Conservation (phyloP, 2,888 invertebrate genomes). For the Hylaea fasciaria region DNA sequence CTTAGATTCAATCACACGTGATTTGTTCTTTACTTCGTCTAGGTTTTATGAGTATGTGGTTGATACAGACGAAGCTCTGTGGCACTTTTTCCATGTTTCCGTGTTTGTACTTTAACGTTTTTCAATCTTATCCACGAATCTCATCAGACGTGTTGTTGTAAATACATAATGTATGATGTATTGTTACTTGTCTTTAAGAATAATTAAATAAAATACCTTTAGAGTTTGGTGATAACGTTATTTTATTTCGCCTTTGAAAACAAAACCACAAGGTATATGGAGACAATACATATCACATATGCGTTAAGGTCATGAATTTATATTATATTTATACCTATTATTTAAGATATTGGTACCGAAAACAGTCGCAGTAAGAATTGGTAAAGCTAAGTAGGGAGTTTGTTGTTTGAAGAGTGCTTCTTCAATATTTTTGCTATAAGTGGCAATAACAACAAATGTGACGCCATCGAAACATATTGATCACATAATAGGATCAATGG, state of each 20-base stretch:
- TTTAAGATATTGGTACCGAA: no score
- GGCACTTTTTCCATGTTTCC: slow-evolving; percentile 5
- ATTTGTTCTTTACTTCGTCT: neutral
- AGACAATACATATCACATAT: neutral
- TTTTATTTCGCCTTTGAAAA: slow-evolving; percentile 34
- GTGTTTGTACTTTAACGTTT: slow-evolving; percentile 27
- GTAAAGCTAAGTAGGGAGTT: no score
- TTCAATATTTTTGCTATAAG: no score
- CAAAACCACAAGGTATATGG: neutral
- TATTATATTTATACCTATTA: no score
- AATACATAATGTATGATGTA: slow-evolving; percentile 67
- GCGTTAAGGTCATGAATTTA: no score
- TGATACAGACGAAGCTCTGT: neutral
- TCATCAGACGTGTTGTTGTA: slow-evolving; percentile 65
- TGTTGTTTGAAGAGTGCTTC: no score
- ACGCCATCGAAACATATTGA: no score
- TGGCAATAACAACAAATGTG: no score
- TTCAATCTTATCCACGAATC: slow-evolving; percentile 37
- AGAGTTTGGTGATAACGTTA: slow-evolving; percentile 57
- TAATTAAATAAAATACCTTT: slow-evolving; percentile 68
- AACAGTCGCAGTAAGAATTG: no score
- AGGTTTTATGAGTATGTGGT: neutral
- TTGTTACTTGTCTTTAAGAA: slow-evolving; percentile 67
- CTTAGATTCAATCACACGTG: no score
- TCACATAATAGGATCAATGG: no score